These are phyloP conservation scores for Dinocampus coccinellae DNA, from an alignment of 2,888 invertebrate species.

Conservation along the genomic window DNA sequence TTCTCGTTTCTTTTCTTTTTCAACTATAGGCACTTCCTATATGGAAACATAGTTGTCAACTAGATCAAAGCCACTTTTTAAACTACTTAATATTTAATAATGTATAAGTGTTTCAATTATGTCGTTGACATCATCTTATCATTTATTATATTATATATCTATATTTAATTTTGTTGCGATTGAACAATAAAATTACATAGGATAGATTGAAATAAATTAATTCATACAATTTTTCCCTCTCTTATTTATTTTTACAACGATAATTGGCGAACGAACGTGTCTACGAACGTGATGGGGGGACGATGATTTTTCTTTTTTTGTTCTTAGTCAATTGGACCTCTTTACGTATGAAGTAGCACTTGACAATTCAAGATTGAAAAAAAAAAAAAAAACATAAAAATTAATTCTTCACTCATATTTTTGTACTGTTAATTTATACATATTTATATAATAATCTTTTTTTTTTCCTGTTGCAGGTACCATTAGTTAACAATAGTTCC, in stretches of 20 bases:
- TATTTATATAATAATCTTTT: constrained; percentile 12
- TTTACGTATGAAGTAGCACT: neutral
- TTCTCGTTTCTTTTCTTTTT: too few relatives aligned
- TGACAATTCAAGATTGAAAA: neutral
- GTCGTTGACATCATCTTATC: neutral
- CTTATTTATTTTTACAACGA: constrained; percentile 34
- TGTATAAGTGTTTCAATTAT: neutral
- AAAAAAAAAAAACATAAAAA: neutral
- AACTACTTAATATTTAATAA: neutral
- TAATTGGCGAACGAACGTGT: constrained; percentile 47
- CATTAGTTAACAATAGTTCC: constrained; percentile 74
- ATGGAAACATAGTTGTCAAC: neutral
- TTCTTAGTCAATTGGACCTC: constrained; percentile 39
- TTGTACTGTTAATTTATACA: constrained; percentile 10
- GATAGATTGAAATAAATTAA: constrained; percentile 43
- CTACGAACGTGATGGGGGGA: constrained; percentile 45
- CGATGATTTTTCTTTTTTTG: constrained; percentile 35
- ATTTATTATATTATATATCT: neutral
- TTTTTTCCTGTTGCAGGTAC: constrained; percentile 74
- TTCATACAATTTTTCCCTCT: constrained; percentile 47
- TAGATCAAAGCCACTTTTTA: neutral
- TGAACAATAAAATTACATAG: neutral
- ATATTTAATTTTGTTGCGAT: neutral
- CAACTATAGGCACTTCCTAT: neutral
- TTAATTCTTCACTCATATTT: constrained; percentile 8